Evolutionary conservation across 2,888 invertebrate genomes (phyloP).

Genomic region (Margaritifera margaritifera): DNA sequence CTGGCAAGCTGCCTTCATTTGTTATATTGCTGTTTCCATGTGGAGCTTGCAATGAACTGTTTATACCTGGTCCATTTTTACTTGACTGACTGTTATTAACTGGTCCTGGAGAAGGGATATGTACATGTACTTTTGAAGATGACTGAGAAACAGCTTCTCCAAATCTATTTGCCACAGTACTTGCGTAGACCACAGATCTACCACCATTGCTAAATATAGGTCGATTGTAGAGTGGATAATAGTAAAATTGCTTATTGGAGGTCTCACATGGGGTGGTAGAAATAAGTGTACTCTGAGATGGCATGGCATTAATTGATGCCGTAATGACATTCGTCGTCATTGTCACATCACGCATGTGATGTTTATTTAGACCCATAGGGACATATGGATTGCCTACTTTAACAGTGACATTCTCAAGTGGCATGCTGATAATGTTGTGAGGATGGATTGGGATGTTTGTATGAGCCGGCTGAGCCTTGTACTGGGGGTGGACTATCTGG

Average conservation of each 20-base stretch:
- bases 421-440: slow-evolving; percentile 56
- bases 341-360: slow-evolving; percentile 14
- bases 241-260: too few species aligned
- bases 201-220: too few species aligned
- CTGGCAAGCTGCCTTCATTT: background rate
- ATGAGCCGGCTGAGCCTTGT: slow-evolving; percentile 55
- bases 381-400: slow-evolving; percentile 25
- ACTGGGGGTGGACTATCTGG: slow-evolving; percentile 19
- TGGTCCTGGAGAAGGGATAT: background rate
- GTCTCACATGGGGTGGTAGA: too few species aligned
- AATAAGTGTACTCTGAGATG: too few species aligned
- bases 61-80: slow-evolving; percentile 2
- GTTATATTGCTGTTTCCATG: background rate
- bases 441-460: slow-evolving; percentile 40
- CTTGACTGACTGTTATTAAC: background rate
- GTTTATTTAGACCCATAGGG: slow-evolving; percentile 30
- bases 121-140: background rate
- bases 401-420: slow-evolving; percentile 31
- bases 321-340: slow-evolving; percentile 27
- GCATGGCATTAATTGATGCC: slow-evolving; percentile 15
- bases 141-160: background rate
- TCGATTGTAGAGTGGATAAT: too few species aligned
- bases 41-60: slow-evolving; percentile 3
- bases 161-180: background rate
- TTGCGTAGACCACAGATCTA: too few species aligned